Conservation (phyloP, 2,113 vertebrate genomes). For the Brachirus orientalis region DNA sequence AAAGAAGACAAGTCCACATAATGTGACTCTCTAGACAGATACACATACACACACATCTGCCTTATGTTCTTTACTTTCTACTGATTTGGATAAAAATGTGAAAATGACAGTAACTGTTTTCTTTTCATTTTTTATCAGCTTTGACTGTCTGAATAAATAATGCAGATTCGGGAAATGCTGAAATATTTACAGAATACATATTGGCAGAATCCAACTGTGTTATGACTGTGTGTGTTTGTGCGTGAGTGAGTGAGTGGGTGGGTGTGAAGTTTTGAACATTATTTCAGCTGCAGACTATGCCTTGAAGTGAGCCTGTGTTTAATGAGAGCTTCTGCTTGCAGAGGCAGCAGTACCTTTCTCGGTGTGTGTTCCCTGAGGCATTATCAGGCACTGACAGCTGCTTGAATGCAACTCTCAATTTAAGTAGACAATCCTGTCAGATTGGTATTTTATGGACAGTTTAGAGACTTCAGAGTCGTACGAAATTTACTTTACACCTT, state of each 20-base stretch:
- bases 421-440: conserved; percentile 34
- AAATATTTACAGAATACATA: conserved; percentile 66
- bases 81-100: conserved; percentile 43
- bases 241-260: conserved; percentile 8
- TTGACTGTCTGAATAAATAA: conserved; percentile 68
- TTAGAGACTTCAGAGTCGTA: conserved; percentile 9
- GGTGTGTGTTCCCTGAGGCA: conserved; percentile 35
- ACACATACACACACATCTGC: conserved; percentile 10
- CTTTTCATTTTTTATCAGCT: conserved; percentile 60
- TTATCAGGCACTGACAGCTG: conserved; percentile 57
- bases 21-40: too few relatives aligned
- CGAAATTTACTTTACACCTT: conserved; percentile 33
- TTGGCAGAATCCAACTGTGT: conserved; percentile 43
- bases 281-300: conserved; percentile 22
- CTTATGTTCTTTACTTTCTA: conserved; percentile 16
- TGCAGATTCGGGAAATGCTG: conserved; percentile 52
- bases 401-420: conserved; percentile 39
- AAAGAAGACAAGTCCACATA: too few relatives aligned
- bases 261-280: conserved; percentile 29
- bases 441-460: conserved; percentile 40
- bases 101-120: conserved; percentile 57
- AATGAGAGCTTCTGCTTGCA: conserved; percentile 41
- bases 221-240: conserved; percentile 26
- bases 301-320: conserved; percentile 48
- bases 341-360: conserved; percentile 3